Evolutionary conservation across 2,888 invertebrate species (phyloP), one percentile per base, ranked within the genome.

Genomic region (Homarus gammarus): DNA sequence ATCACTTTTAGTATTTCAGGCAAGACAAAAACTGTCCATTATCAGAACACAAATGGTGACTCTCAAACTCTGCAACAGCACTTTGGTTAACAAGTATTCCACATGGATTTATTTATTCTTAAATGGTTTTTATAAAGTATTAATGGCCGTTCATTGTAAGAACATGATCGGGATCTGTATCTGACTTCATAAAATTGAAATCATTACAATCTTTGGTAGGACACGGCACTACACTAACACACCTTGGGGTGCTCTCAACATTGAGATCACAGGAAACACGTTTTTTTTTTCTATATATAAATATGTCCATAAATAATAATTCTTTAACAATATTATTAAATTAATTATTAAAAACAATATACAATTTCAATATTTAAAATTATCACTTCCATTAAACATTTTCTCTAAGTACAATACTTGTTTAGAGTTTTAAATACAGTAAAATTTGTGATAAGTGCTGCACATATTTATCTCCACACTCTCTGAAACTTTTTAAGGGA

Each of bases 401-500:
- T 12, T 27, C 64, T 64, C 5, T 27, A 56, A 64, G 27, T 64
- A 8, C 44, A 44, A 12, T 44, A 10, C 3, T 27, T 64, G 5
- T 27, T 6, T 27, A 64, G 18, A 56, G 56, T 64, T 64, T 44
- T 27, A 22, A 6, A 27, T 64, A 27, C 27, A 6, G 84, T 84
- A 56, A 51, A 36, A 44, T 73, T 84, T 61, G 40, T 56, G n/a
- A n/a, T 77, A 61, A 84, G 56, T 75, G n/a, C 64, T 73, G 70
- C 68, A 40, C 10, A 51, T 78, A 64, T 72, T 92, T 90, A 93
- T 92, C 93, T 93, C 97, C 97, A 97, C 84, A 96, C 96, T 93
- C 96, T 88, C 78, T 90, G 95, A 90, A 97, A 95, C 93, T 97
- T 97, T 93, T 96, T 94, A 92, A 97, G 94, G 0, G 97, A 97